A percentile compares a stretch with the other conserved stretches of the same genome.
phyloP scores from a whole-genome alignment of 2,888 invertebrate genomes.

The Nymphalis urticae region DNA sequence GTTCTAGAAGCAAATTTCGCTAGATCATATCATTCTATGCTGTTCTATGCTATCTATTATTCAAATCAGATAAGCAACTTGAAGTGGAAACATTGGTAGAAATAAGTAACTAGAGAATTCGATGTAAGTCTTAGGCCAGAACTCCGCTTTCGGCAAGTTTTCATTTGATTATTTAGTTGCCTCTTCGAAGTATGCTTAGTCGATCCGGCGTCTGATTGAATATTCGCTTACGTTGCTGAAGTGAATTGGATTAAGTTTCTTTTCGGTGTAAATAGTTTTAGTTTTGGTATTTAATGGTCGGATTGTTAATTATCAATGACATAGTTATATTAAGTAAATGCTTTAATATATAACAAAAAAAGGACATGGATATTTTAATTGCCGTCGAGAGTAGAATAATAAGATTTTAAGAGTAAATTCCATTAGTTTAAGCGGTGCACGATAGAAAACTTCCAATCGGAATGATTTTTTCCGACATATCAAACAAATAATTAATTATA shows the following conservation, averaged over 20 bases:
- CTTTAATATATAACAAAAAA: too few species aligned
- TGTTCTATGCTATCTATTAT: slow-evolving; percentile 1
- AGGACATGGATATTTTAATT: too few species aligned
- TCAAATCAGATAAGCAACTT: slow-evolving; percentile 16
- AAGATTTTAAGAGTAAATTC: too few species aligned
- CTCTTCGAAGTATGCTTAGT: slow-evolving; percentile 22
- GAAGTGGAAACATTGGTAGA: slow-evolving; percentile 9
- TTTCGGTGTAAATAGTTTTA: background rate
- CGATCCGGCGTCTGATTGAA: slow-evolving; percentile 22
- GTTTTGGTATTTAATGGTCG: background rate
- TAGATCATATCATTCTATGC: too few species aligned
- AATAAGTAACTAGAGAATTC: slow-evolving; percentile 26
- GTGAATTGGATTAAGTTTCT: background rate
- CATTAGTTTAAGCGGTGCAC: too few species aligned
- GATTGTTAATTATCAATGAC: background rate
- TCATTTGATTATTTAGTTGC: slow-evolving; percentile 29
- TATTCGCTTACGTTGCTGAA: slow-evolving; percentile 18
- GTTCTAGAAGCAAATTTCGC: too few species aligned
- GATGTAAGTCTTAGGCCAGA: slow-evolving; percentile 22
- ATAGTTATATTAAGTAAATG: too few species aligned
- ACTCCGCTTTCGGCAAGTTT: slow-evolving; percentile 24
- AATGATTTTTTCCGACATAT: too few species aligned
- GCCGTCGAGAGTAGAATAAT: too few species aligned
- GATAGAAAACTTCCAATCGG: too few species aligned
- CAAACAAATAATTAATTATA: too few species aligned